A percentile compares a stretch with the other conserved stretches of the same genome.
phyloP scores from a whole-genome alignment of 2,797 vertebrate species.

The Diceros bicornis region DNA sequence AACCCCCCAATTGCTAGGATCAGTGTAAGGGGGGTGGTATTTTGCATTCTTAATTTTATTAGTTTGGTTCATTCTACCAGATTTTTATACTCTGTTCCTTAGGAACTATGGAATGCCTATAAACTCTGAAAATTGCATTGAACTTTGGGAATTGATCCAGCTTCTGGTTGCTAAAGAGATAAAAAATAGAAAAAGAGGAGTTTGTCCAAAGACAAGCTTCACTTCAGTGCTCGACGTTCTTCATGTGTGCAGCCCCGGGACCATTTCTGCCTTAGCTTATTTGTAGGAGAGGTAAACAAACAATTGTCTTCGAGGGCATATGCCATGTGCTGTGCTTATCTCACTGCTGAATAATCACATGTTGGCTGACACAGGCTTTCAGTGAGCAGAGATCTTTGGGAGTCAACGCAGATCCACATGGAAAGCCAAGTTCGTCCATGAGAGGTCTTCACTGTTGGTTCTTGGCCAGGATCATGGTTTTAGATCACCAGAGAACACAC shows the following conservation, averaged over 20 bases:
- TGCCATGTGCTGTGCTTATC: slow-evolving; percentile 71
- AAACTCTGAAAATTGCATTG: slow-evolving; percentile 73
- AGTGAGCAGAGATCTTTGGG: slow-evolving; percentile 79
- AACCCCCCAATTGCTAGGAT: slow-evolving; percentile 70
- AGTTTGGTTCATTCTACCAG: slow-evolving; percentile 80
- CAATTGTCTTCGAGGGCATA: slow-evolving; percentile 72
- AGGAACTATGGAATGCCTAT: slow-evolving; percentile 65
- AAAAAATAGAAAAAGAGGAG: slow-evolving; percentile 62
- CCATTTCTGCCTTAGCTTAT: slow-evolving; percentile 70
- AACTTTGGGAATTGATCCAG: slow-evolving; percentile 82
- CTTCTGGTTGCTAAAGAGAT: slow-evolving; percentile 72
- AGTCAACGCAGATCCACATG: slow-evolving; percentile 78
- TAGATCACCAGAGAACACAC: neutral
- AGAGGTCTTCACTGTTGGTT: slow-evolving; percentile 58
- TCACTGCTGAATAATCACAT: slow-evolving; percentile 77
- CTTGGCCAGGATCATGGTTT: slow-evolving; percentile 43
- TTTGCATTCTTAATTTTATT: slow-evolving; percentile 82
- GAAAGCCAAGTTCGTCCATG: slow-evolving; percentile 73
- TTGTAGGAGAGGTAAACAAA: slow-evolving; percentile 80
- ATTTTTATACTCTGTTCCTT: slow-evolving; percentile 81
- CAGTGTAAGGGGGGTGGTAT: slow-evolving; percentile 12
- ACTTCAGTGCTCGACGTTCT: slow-evolving; percentile 69
- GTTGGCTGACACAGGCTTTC: slow-evolving; percentile 72
- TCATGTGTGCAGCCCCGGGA: slow-evolving; percentile 66
- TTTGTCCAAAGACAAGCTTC: slow-evolving; percentile 64